These are phyloP conservation scores for Polyommatus iphigenia DNA, from an alignment of 2,888 invertebrate species.

Conservation along the genomic window DNA sequence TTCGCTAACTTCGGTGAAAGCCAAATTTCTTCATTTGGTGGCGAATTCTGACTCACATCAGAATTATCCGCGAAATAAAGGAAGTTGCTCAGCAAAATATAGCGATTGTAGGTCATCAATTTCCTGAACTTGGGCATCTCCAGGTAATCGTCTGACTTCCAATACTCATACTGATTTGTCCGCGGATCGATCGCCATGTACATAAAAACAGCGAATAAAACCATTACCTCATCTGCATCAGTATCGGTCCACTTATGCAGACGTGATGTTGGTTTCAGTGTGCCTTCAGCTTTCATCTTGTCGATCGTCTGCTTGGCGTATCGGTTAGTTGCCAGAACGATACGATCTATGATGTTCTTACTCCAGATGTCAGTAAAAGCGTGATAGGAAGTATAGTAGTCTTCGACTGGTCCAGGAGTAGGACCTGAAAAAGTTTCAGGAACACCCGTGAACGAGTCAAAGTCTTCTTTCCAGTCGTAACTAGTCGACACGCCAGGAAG, in stretches of 20 bases:
- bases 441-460: neutral
- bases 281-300: neutral
- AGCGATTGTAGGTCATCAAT: neutral
- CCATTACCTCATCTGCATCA: neutral
- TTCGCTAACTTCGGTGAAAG: slow-evolving; percentile 11
- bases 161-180: neutral
- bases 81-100: neutral
- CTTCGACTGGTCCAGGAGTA: no score
- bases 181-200: neutral
- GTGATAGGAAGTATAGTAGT: no score
- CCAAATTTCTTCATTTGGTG: neutral
- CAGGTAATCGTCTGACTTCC: neutral
- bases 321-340: neutral
- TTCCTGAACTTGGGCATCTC: neutral
- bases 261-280: neutral
- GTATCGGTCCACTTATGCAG: neutral
- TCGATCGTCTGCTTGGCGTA: neutral
- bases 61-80: slow-evolving; percentile 25
- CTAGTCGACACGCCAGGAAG: neutral
- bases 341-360: neutral
- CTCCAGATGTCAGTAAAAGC: neutral
- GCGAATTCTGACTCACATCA: slow-evolving; percentile 8
- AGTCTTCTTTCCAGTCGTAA: neutral
- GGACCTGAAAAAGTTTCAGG: neutral
- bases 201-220: neutral